Base-by-base conservation (phyloP, 2,797 vertebrate genomes). In the Argyrosomus regius region DNA sequence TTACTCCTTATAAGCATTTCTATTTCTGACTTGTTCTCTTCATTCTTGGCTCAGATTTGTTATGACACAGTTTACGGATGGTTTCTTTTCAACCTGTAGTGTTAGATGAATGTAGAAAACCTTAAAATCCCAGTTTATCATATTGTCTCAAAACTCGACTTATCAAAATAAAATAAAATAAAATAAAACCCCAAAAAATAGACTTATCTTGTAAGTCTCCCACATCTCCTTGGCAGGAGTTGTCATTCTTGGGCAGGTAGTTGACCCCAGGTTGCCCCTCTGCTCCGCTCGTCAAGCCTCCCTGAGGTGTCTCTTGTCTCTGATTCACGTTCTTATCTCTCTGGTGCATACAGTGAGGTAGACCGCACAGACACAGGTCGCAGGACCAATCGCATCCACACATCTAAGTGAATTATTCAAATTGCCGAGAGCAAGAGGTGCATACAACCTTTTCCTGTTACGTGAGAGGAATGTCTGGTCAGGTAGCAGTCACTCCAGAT, bases 361-460 rank as follows among this genome's bases (percentile, higher is more conserved):
- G 90, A 79, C 83, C 74, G 28, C 87, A 87, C 84, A 85, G 83
- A 90, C 86, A 86, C 83, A 84, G 90, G 90, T 93, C 77, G 26
- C 78, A 41, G 82, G 82, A 87, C 89, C 84, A 88, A 92, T 93
- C 87, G 71, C 82, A 75, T 71, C 69, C 74, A 18, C 88, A 88
- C 90, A 94, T 94, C 92, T 84, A 80, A 88, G 85, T 92, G 90
- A 94, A 93, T 94, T 94, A 94, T 94, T 92, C 82, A 94, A 93
- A 93, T 91, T 72, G 90, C 91, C 84, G 3, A 78, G 89, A 93
- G 92, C 91, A 75, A 84, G 82, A 80, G 82, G 75, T 79, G 87
- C 76, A 68, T 62, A 22, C 80, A 83, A 82, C 80, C 82, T 83
- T 84, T 86, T 46, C 69, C 62, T 13, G 64, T 61, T 75, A 83